These are phyloP conservation scores for Thoracochromis brauschi DNA, from an alignment of 2,113 vertebrate species.

Conservation along the genomic window DNA sequence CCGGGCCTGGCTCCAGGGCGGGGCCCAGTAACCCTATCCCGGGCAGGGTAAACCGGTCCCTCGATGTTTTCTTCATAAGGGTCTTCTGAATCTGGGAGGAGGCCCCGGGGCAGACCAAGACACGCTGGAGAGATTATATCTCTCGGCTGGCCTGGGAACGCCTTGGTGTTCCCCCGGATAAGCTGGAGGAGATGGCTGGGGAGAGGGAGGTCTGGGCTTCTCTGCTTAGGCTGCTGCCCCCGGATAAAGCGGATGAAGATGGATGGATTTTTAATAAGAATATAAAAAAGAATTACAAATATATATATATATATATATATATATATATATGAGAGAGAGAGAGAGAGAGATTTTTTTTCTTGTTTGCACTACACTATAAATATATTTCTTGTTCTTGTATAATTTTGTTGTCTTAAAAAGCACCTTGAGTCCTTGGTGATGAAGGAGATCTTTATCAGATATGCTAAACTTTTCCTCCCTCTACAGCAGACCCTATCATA, in stretches of 20 bases:
- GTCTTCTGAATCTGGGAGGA: neutral
- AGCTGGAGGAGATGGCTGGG: neutral
- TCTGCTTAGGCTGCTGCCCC: neutral
- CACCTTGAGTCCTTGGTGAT: neutral
- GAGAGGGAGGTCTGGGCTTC: neutral
- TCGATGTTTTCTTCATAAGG: neutral
- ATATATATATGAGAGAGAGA: too few species aligned
- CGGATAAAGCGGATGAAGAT: neutral
- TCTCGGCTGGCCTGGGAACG: neutral
- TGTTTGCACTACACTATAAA: neutral
- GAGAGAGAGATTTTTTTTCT: neutral
- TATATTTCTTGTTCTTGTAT: neutral
- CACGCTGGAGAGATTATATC: neutral
- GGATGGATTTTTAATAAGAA: neutral
- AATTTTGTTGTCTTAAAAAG: neutral
- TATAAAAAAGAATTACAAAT: neutral
- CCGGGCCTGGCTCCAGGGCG: neutral
- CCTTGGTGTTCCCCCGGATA: neutral
- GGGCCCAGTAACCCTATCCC: neutral
- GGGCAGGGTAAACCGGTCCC: neutral
- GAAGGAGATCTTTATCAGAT: neutral
- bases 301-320: neutral
- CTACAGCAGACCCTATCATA: neutral
- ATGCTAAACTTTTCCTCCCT: neutral
- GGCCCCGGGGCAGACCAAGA: neutral